These are phyloP conservation scores for Pantherophis vulpinus DNA, from an alignment of 2,797 vertebrate species.

Conservation along the genomic window DNA sequence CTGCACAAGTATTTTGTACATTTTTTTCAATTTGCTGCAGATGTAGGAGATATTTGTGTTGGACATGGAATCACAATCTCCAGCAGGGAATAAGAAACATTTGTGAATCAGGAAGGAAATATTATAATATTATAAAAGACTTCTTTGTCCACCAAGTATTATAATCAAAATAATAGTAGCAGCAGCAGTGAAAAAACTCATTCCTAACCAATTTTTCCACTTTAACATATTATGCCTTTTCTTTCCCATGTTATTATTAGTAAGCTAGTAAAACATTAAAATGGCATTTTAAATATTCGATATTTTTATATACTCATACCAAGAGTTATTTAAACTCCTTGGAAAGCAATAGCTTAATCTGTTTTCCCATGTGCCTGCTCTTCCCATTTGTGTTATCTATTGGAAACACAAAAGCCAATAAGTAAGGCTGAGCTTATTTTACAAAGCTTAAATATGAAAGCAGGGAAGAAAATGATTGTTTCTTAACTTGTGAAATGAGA, in stretches of 20 bases:
- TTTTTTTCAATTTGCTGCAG: not conserved
- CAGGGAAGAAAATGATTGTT: not conserved
- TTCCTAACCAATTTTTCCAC: not conserved
- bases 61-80: not conserved
- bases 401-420: slow-evolving; percentile 3
- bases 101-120: not conserved
- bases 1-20: not conserved
- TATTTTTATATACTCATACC: slow-evolving; percentile 1
- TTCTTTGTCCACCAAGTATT: not conserved
- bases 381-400: not conserved
- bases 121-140: not conserved
- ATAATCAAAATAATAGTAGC: not conserved
- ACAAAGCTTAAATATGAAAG: not conserved
- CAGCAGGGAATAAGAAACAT: not conserved
- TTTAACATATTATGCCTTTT: not conserved
- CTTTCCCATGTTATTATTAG: slow-evolving; percentile 6
- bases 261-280: slow-evolving; percentile 8
- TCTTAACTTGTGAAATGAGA: not conserved
- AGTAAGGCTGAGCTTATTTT: not conserved
- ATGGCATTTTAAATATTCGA: not conserved
- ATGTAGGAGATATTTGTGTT: not conserved
- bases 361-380: not conserved
- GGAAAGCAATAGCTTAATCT: not conserved
- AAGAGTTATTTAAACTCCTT: slow-evolving; percentile 14
- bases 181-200: not conserved